Conservation (phyloP, 2,888 invertebrate genomes). For the Plagiodera versicolora region DNA sequence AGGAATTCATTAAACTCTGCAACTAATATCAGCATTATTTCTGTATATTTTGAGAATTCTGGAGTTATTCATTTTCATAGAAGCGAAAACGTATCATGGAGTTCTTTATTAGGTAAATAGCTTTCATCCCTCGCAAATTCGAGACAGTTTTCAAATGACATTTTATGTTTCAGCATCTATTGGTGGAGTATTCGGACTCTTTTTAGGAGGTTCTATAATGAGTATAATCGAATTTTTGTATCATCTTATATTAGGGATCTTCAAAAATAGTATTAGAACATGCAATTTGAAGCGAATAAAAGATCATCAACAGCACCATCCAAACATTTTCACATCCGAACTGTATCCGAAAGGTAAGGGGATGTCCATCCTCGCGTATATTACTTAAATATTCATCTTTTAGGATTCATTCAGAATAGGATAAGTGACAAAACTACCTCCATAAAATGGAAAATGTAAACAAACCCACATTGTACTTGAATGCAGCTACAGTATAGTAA, state of each 20-base stretch:
- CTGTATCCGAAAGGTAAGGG: constrained; percentile 6
- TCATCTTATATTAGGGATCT: neutral
- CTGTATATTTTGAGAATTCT: constrained; percentile 23
- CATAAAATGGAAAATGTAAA: too few species aligned
- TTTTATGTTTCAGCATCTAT: constrained; percentile 4
- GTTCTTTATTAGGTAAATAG: constrained; percentile 9
- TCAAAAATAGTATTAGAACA: neutral
- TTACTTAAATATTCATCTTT: too few species aligned
- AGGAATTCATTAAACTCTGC: neutral
- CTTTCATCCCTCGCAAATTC: neutral
- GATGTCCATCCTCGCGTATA: too few species aligned
- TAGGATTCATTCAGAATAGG: too few species aligned
- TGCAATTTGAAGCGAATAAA: neutral
- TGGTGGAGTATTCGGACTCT: constrained; percentile 7
- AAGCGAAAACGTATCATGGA: constrained; percentile 27
- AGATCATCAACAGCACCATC: neutral
- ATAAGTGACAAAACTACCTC: too few species aligned
- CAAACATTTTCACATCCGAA: neutral
- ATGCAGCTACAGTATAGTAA: neutral
- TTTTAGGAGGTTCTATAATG: constrained; percentile 11
- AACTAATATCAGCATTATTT: constrained; percentile 20
- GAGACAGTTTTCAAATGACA: neutral
- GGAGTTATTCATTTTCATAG: constrained; percentile 22
- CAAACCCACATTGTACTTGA: too few species aligned
- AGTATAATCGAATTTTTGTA: constrained; percentile 5